Base-by-base conservation (phyloP, 2,113 vertebrate genomes). In the Crotalus viridis region DNA sequence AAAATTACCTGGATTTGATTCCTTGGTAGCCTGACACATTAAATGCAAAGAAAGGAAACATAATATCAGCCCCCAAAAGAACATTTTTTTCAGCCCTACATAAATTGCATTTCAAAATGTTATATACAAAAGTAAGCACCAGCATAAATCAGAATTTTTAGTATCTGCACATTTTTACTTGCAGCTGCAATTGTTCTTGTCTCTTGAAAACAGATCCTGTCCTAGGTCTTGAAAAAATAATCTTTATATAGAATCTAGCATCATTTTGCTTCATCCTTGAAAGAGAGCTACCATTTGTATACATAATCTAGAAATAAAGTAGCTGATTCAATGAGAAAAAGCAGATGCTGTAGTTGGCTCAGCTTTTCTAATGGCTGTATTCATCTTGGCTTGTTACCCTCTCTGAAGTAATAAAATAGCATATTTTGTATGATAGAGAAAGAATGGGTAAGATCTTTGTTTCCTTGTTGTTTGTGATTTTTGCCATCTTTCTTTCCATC, bases 401-500 rank as follows among this genome's bases (percentile, higher is more conserved):
- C 10, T 24, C 24, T 48, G 54, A 94, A 93, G 91, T 87, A 69
- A 91, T 91, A 90, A 39, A 85, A 51, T 9, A 24, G 3, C 24
- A 54, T 89, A 5, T 39, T 5, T 55, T 88, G 89, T 88, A 74
- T 85, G 28, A 92, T 6, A 81, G 59, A n/a, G 33, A 81, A 81
- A 88, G 59, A 48, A 74, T 91, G n/a, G 85, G 22, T 59, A 54
- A 46, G 81, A 43, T 85, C 43, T 90, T 93, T 93, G 81, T 90
- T 93, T 93, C n/a, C 24, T 64, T 90, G 74, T 69, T 46, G 69
- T 56, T 89, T 89, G 43, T 91, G 87, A 64, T 57, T 86, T 91
- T 91, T 54, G 61, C 92, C 39, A 4, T 91, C 91, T 28, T 94
- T 95, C 89, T 90, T 86, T 54, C 48, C 61, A 87, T 85, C 8